phyloP scores from a whole-genome alignment of 2,113 vertebrate genomes.

The Chamaea fasciata region DNA sequence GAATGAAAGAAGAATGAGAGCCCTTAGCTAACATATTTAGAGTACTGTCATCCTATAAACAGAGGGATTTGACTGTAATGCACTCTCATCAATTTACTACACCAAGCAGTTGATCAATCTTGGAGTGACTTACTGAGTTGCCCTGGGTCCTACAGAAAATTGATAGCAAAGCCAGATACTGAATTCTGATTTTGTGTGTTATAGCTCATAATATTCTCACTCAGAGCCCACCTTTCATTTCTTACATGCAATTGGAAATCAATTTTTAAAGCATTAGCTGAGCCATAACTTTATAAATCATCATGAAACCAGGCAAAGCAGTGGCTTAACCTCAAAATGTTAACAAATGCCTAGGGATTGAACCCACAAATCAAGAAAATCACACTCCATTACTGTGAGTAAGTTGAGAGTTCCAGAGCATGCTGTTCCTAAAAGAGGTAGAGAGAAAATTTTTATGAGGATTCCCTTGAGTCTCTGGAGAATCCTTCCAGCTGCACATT shows the following conservation, averaged over 20 bases:
- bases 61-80: not conserved
- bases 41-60: not conserved
- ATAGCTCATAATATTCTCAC: not conserved
- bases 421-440: not conserved
- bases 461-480: not conserved
- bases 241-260: not conserved
- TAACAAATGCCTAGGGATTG: conserved; percentile 1
- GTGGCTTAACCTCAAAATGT: not conserved
- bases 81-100: not conserved
- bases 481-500: not conserved
- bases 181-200: not conserved
- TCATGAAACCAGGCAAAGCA: not conserved
- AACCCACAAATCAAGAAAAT: not conserved
- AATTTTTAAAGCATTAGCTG: not conserved
- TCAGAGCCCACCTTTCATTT: not conserved
- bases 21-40: not conserved
- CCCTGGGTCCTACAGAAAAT: not conserved
- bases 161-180: not conserved
- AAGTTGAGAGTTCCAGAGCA: not conserved
- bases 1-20: not conserved
- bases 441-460: not conserved
- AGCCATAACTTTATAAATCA: not conserved
- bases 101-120: not conserved
- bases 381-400: not conserved
- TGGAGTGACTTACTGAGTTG: not conserved